A percentile compares a stretch with the other conserved stretches of the same genome.
These are phyloP conservation scores for Trichechus manatus DNA, from an alignment of 2,113 vertebrate species.

Conservation along the genomic window DNA sequence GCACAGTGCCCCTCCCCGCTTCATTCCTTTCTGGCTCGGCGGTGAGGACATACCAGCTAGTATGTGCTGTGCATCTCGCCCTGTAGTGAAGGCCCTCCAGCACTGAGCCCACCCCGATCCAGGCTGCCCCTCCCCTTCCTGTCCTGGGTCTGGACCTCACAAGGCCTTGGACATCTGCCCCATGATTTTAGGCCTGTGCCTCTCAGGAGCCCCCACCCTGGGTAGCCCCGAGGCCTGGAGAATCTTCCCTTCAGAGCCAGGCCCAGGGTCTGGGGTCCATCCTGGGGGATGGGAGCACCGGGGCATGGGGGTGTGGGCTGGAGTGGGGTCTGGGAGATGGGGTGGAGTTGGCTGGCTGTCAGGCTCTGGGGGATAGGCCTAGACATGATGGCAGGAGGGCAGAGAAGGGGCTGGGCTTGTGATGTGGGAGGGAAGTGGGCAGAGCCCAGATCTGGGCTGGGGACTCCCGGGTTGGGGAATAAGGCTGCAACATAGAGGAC, in stretches of 20 bases:
- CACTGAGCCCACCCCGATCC: too few species aligned
- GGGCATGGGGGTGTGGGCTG: background rate
- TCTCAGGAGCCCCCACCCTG: background rate
- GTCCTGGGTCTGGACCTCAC: background rate
- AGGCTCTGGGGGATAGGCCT: background rate
- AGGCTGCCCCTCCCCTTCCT: background rate
- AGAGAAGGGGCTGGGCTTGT: background rate
- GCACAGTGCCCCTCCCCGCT: too few species aligned
- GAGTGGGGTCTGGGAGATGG: too few species aligned
- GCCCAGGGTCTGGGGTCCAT: background rate
- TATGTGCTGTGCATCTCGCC: background rate
- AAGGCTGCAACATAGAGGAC: background rate
- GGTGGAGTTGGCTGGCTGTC: rapidly evolving
- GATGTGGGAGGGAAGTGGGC: background rate
- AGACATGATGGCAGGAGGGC: background rate
- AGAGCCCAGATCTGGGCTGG: background rate
- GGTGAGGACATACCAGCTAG: rapidly evolving
- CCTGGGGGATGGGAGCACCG: background rate
- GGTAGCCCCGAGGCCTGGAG: background rate
- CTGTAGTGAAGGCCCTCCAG: background rate
- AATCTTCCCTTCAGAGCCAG: background rate
- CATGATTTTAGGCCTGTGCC: background rate
- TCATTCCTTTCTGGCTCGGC: background rate
- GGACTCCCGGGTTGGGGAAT: background rate
- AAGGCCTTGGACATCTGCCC: background rate